Conservation (phyloP, 1,140 invertebrate genomes). For the Vanessa tameamea region DNA sequence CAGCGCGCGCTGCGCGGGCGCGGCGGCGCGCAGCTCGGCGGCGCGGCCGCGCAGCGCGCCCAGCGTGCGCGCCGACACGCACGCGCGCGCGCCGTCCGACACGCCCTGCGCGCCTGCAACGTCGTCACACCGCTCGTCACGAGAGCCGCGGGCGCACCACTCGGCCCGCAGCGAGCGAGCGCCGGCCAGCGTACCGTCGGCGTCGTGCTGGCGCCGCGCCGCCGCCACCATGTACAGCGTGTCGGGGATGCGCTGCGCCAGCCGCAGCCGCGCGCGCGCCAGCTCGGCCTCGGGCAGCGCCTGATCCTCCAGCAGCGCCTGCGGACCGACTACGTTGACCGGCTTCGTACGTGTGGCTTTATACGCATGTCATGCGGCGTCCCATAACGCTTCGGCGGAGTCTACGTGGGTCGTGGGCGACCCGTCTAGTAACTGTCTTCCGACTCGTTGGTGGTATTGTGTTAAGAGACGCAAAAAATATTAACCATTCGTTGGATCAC, state of each 20-base stretch:
- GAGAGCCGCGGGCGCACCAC: too few species aligned
- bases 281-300: constrained; percentile 90
- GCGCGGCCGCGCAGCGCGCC: constrained; percentile 92
- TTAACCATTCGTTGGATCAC: too few species aligned
- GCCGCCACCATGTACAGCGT: constrained; percentile 93
- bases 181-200: background rate
- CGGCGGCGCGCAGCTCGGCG: constrained; percentile 90
- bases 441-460: too few species aligned
- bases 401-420: too few species aligned
- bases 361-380: too few species aligned
- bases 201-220: constrained; percentile 20
- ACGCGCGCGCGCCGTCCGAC: constrained; percentile 41
- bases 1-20: constrained; percentile 89
- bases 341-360: too few species aligned
- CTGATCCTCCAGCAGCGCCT: constrained; percentile 91
- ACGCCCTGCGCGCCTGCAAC: constrained; percentile 10
- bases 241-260: constrained; percentile 92
- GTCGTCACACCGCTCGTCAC: too few species aligned
- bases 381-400: too few species aligned
- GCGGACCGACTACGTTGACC: constrained; percentile 17
- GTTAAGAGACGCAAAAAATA: too few species aligned
- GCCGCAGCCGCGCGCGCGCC: constrained; percentile 86
- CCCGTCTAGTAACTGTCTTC: too few species aligned
- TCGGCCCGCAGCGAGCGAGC: too few species aligned
- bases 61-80: constrained; percentile 84